Evolutionary conservation across 2,888 invertebrate genomes (phyloP).

Genomic region (Rhodophaea formosa): DNA sequence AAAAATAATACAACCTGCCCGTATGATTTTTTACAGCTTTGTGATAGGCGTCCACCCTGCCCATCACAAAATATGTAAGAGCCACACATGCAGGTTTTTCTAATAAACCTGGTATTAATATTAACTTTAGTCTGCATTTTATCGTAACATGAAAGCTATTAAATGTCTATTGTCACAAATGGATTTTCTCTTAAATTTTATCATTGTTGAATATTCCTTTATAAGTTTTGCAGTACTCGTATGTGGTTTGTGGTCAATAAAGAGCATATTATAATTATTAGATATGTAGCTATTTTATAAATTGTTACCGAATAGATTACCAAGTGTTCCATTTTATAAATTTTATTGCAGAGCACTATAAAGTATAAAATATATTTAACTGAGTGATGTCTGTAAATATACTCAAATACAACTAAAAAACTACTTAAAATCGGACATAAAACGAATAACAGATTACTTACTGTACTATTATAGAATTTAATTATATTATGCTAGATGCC

Average conservation of each 20-base stretch:
- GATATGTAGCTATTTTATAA: slow-evolving; percentile 9
- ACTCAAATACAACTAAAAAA: background rate
- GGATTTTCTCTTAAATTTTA: slow-evolving; percentile 19
- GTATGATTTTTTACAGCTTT: too few relatives aligned
- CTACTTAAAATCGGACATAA: too few relatives aligned
- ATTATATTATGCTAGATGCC: too few relatives aligned
- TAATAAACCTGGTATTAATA: too few relatives aligned
- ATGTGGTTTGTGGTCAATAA: slow-evolving; percentile 14
- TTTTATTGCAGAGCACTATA: background rate
- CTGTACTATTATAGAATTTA: too few relatives aligned
- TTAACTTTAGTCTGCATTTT: too few relatives aligned
- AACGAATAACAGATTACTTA: too few relatives aligned
- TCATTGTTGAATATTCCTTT: slow-evolving; percentile 2
- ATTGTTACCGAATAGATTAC: slow-evolving; percentile 20
- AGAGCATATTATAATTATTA: slow-evolving; percentile 5
- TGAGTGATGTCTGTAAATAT: background rate
- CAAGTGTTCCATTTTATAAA: background rate
- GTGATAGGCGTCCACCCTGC: too few relatives aligned
- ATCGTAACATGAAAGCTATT: background rate
- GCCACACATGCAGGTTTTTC: too few relatives aligned
- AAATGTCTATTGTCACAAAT: slow-evolving; percentile 26
- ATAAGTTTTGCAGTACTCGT: slow-evolving; percentile 15
- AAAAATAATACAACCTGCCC: too few relatives aligned
- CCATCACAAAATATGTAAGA: too few relatives aligned
- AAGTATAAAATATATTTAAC: background rate